Evolutionary conservation across 2,797 vertebrate species (phyloP), one percentile per base, ranked within the genome.

Genomic region (Mallotus villosus): DNA sequence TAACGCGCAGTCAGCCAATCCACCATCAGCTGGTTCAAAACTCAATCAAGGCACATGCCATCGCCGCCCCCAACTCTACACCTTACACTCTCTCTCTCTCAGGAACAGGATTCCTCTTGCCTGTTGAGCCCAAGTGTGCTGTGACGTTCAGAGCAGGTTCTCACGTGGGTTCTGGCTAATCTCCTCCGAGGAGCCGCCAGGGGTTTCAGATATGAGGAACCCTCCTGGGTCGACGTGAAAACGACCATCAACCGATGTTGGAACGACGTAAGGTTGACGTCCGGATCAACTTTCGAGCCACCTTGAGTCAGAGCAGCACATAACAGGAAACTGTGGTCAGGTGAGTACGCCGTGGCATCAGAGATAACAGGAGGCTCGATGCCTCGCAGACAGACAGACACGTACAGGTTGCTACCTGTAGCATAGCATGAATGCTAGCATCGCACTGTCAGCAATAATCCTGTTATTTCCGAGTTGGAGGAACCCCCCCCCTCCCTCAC

Each of bases 1-100:
- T 67, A 67, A 76, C 60, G 85, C 68, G 74, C 29, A 32, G 76
- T 80, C 85, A 80, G 85, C 89, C 85, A 84, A 81, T 81, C 74
- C 66, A 69, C 70, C 78, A 53, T 60, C 81, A 81, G 82, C 85
- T 78, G 85, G 78, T 67, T 72, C 37, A n/a, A 11, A 72, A 71
- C 61, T 67, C 77, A 65, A 81, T 84, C 83, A 84, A 83, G 80
- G 71, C 71, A 46, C 71, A 75, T 61, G 79, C 79, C 83, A 82
- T 81, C 64, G n/a, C n/a, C 37, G 3, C 21, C 34, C 22, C 22
- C 21, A n/a, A 12, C 63, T 46, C 73, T 79, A 69, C 22, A 22
- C 46, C 65, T 21, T 17, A 0, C 63, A 17, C 25, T 24, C 22
- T 17, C 5, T 71, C 60, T 16, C 24, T 27, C 25, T 41, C 64